phyloP scores from a whole-genome alignment of 1,140 invertebrate genomes.

The Ips nitidus region DNA sequence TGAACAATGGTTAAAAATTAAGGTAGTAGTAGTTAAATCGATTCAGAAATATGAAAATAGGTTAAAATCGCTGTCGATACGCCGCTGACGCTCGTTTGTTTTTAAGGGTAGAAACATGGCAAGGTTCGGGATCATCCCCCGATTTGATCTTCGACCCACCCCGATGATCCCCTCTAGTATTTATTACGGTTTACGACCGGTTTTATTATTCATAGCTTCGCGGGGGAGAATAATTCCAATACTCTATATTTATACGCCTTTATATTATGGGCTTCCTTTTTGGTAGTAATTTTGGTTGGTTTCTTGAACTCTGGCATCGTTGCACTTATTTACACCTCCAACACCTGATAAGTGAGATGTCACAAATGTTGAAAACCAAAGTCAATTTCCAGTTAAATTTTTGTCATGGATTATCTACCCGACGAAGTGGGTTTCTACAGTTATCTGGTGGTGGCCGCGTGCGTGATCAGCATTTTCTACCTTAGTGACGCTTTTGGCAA shows the following conservation, averaged over 20 bases:
- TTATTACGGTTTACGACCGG: constrained; percentile 23
- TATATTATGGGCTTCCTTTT: no score
- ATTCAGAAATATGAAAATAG: no score
- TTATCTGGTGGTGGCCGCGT: constrained; percentile 27
- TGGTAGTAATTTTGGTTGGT: no score
- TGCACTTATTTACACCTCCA: no score
- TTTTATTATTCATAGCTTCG: constrained; percentile 25
- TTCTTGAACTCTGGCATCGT: no score
- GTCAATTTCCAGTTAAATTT: not conserved
- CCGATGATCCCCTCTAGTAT: constrained; percentile 23
- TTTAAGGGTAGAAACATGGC: constrained; percentile 9
- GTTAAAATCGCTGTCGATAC: not conserved
- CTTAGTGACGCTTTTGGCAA: constrained; percentile 8
- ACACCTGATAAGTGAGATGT: no score
- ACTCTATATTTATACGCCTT: no score
- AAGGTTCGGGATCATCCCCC: constrained; percentile 30
- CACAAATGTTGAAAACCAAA: no score
- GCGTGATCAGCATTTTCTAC: constrained; percentile 26
- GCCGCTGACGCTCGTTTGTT: constrained; percentile 25
- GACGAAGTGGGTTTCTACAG: constrained; percentile 22
- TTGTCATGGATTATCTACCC: constrained; percentile 15
- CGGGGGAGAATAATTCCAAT: no score
- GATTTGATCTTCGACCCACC: constrained; percentile 34
- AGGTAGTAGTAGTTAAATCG: constrained; percentile 5
- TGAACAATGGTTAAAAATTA: not conserved